phyloP scores from a whole-genome alignment of 2,113 vertebrate genomes.

The Peromyscus polionotus region DNA sequence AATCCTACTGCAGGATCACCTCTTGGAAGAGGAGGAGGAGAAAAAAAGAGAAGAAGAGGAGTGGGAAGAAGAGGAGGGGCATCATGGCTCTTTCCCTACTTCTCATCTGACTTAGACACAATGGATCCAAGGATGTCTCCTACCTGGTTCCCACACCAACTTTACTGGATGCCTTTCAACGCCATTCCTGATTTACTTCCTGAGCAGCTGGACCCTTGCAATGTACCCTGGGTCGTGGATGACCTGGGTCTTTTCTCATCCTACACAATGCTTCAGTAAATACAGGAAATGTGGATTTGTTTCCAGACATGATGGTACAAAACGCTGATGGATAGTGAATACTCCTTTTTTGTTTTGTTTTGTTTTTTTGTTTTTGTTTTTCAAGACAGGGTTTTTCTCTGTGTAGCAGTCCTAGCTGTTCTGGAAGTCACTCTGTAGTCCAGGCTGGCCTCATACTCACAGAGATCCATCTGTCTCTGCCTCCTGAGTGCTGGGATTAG shows the following conservation, averaged over 20 bases:
- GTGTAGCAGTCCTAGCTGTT: background rate
- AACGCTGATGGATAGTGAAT: background rate
- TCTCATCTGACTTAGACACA: background rate
- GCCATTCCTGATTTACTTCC: constrained; percentile 3
- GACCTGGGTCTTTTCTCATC: constrained; percentile 31
- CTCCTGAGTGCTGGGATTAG: background rate
- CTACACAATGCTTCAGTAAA: constrained; percentile 54
- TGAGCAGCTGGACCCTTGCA: constrained; percentile 18
- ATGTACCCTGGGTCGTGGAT: background rate
- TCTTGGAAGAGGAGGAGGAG: background rate
- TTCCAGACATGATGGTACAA: constrained; percentile 10
- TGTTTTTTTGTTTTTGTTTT: background rate
- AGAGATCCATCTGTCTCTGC: background rate
- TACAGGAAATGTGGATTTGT: constrained; percentile 76
- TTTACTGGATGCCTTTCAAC: background rate
- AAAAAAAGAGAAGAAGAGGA: background rate
- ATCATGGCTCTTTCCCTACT: rapidly evolving
- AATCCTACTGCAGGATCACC: background rate
- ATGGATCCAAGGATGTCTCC: no score
- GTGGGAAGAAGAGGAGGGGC: background rate
- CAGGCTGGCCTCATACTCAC: background rate
- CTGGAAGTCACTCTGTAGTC: background rate
- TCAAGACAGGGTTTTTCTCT: background rate
- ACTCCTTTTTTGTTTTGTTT: background rate
- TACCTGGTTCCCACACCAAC: background rate